These are phyloP conservation scores for Carollia perspicillata DNA, from an alignment of 2,113 vertebrate genomes.

Conservation along the genomic window DNA sequence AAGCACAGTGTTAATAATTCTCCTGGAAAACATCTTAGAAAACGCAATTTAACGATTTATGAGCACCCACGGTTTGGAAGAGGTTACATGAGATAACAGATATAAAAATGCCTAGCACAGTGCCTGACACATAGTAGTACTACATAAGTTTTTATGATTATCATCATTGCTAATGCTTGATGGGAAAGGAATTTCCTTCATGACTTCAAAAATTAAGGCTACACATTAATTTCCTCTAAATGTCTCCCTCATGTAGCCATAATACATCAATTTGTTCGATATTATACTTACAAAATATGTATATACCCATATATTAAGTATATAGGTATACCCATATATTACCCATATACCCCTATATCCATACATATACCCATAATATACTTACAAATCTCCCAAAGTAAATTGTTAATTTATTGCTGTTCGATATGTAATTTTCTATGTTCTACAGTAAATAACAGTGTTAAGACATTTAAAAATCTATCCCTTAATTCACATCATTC, in stretches of 20 bases:
- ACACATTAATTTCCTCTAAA: neutral
- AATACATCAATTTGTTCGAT: neutral
- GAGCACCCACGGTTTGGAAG: neutral
- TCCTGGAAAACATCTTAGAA: neutral
- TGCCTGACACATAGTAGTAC: neutral
- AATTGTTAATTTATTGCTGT: neutral
- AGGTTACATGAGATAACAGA: neutral
- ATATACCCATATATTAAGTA: too few species aligned
- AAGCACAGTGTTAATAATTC: conserved; percentile 69
- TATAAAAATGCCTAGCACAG: neutral
- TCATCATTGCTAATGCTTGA: neutral
- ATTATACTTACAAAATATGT: neutral
- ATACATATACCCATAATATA: neutral
- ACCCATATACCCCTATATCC: too few species aligned
- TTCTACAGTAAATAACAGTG: neutral
- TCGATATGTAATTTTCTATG: neutral
- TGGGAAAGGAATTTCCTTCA: neutral
- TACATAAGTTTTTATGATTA: neutral
- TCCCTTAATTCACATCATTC: neutral
- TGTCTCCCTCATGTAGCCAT: neutral
- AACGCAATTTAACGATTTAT: neutral
- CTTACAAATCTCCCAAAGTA: neutral
- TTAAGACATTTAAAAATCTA: neutral
- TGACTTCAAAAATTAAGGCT: neutral
- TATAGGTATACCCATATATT: too few species aligned